Evolutionary conservation across 2,888 invertebrate species (phyloP).

Genomic region (Oligia latruncula): DNA sequence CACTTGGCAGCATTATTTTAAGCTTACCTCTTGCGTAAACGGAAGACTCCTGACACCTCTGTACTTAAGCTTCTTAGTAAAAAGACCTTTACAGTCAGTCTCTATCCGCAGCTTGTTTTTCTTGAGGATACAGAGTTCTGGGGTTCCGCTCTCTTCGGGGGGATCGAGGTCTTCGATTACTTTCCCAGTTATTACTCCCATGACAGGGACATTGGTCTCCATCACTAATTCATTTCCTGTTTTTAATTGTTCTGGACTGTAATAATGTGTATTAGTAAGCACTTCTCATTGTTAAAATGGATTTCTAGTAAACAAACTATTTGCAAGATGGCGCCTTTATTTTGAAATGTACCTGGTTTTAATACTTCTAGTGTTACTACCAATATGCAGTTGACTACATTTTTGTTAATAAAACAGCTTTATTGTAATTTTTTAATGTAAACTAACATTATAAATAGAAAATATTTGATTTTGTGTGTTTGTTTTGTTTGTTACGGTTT

Average conservation of each 20-base stretch:
- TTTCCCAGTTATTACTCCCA: constrained; percentile 64
- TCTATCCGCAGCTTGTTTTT: constrained; percentile 71
- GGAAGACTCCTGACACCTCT: constrained; percentile 73
- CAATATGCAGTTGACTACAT: neutral
- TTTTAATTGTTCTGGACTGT: constrained; percentile 77
- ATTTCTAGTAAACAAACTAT: neutral
- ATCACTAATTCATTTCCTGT: constrained; percentile 78
- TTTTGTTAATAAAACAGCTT: neutral
- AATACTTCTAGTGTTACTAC: neutral
- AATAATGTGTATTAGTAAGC: constrained; percentile 49
- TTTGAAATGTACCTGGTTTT: neutral
- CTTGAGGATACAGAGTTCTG: constrained; percentile 72
- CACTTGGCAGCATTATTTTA: too few species aligned
- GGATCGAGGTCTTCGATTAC: constrained; percentile 44
- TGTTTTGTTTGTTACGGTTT: neutral
- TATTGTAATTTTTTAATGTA: neutral
- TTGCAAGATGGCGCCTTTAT: neutral
- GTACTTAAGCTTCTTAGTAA: constrained; percentile 78
- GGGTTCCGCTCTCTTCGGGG: neutral
- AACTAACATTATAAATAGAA: too few species aligned
- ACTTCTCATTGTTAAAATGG: neutral
- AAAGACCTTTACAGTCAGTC: constrained; percentile 70
- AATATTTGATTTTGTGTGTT: neutral
- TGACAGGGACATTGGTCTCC: constrained; percentile 69
- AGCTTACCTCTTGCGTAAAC: constrained; percentile 65